phyloP scores from a whole-genome alignment of 2,113 vertebrate genomes.

The Ctenodactylus gundi region DNA sequence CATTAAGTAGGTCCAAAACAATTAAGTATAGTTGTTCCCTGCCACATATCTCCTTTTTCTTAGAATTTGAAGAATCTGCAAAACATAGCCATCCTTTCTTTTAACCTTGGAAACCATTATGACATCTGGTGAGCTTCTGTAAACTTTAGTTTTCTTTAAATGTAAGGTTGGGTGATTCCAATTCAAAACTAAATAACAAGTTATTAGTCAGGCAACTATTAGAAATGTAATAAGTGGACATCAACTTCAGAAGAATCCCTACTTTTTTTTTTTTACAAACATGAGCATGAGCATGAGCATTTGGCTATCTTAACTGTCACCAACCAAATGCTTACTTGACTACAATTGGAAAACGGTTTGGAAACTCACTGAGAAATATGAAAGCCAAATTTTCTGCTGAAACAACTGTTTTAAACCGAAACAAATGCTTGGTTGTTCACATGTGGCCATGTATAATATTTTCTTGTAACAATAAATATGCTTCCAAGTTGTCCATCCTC shows the following conservation, averaged over 20 bases:
- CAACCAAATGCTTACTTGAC: constrained; percentile 61
- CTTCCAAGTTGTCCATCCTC: constrained; percentile 21
- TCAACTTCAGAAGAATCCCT: not conserved
- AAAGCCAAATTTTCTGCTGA: constrained; percentile 65
- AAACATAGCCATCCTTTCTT: not conserved
- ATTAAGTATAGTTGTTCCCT: not conserved
- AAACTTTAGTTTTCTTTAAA: constrained; percentile 7
- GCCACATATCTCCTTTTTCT: not conserved
- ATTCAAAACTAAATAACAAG: not conserved
- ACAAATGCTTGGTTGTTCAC: constrained; percentile 59
- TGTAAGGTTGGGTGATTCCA: not conserved
- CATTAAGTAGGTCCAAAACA: not conserved
- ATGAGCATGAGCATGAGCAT: constrained; percentile 55
- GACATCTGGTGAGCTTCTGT: not conserved
- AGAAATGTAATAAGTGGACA: not conserved
- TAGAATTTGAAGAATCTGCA: not conserved
- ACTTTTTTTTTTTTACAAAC: no score
- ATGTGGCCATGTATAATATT: constrained; percentile 64
- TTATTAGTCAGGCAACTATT: constrained; percentile 17
- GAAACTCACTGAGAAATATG: constrained; percentile 45
- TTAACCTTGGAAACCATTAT: not conserved
- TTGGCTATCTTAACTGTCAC: constrained; percentile 59
- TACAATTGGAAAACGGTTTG: constrained; percentile 62
- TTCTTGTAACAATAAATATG: constrained; percentile 51
- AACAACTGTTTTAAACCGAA: constrained; percentile 69